Evolutionary conservation across 2,888 invertebrate species (phyloP), one percentile per base, ranked within the genome.

Genomic region (Oscheius sp.): DNA sequence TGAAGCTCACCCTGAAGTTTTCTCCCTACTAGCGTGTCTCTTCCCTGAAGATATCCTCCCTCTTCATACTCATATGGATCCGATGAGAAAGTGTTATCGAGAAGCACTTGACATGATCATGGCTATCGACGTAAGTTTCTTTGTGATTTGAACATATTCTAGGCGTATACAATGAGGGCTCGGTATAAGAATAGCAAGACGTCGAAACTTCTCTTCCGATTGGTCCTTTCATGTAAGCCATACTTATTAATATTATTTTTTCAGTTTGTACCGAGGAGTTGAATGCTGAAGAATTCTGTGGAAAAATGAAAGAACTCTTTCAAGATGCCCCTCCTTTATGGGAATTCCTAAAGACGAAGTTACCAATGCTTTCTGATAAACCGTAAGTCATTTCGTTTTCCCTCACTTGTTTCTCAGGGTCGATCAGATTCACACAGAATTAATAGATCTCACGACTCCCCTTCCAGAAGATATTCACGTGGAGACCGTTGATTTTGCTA

Each of bases 101-200:
- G 65, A 56, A 9, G 51, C 65, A 3, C 28, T 65, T n/a, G 45
- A 65, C 17, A 65, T 65, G 22, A 38, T 65, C 2, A 54, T 54
- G 51, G 51, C 54, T 0, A 54, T 65, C 2, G 65, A 65, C 32
- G 65, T 65, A 28, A 44, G 54, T 36, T 30, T 44, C 28, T 47
- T 32, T 30, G 24, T 33, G 1, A 2, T 5, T 9, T 5, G 2
- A 1, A 17, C n/a, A 41, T 38, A 6, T 44, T 41, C 28, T 36
- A 59, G 59, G 59, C 59, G 12, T 59, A 59, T 26, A 44, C 44
- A 6, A n/a, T 26, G 26, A 20, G 44, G n/a, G 59, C 44, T n/a
- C 41, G 44, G 28, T 44, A 59, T 44, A 59, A 59, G 28, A 59
- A 41, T 30, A 44, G 28, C 4, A 59, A 44, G 20, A 28, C 41